Evolutionary conservation across 2,888 invertebrate species (phyloP), one percentile per base, ranked within the genome.

Genomic region (Acrobasis repandana): DNA sequence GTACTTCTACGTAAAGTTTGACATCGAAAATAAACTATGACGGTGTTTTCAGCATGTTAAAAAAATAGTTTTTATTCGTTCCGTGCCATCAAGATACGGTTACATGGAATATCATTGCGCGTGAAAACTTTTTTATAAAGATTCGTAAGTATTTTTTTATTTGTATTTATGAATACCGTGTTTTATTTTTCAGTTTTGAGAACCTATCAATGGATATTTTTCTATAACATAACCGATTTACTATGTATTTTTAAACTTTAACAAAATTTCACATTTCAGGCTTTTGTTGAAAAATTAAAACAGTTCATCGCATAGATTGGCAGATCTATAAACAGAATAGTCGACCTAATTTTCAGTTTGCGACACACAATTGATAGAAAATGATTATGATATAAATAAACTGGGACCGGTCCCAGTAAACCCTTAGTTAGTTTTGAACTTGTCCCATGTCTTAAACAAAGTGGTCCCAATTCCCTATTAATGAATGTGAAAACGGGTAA

Each of bases 71-170:
- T 48, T 20, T 28, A 16, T 59, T 50, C 28, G 28, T 2, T 11
- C 28, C 33, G 59, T 46, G 51, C 33, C 46, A 10, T 8, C 34
- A 15, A 36, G 6, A 33, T 51, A 33, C 9, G 43, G 9, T 43
- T 46, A 15, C 20, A 59, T 59, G 59, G 59, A 52, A 52, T 33
- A 46, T 15, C 33, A 52, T 62, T 61, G 60, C 60, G 67, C 73
- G 75, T 76, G 79, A 73, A 74, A 69, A 73, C 68, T 75, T 72
- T 73, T 80, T 73, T 63, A 70, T 65, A 76, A 77, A 69, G 70
- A 80, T 80, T 84, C 72, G 86, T 86, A 76, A 88, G 87, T 86
- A 82, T 72, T 62, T 56, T 28, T 15, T 54, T 36, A 14, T 15
- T 33, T 33, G 15, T 47, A 33, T 47, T 15, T 43, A 15, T 28